Base-by-base conservation (phyloP, 30 jellyfish, hydroid and myxozoan genomes). In the Aurelia aurita complex sp. Pacific region DNA sequence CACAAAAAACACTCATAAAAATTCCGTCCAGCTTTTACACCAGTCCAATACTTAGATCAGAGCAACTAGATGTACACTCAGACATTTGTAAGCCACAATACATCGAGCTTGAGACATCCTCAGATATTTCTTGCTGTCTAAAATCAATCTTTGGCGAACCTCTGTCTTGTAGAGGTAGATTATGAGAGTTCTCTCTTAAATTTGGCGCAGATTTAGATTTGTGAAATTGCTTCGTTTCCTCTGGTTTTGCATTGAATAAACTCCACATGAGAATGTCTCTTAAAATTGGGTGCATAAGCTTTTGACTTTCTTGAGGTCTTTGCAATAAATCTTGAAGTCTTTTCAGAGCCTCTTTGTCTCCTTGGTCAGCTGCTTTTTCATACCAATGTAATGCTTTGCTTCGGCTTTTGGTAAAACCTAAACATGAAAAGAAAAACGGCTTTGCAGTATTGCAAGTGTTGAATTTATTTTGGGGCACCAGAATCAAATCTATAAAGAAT, bases 321-420 rank as follows among this genome's bases (percentile, higher is more conserved):
- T 60, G 78, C 3, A 59, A 77, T 11, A 84, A 67, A 50, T 84
- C 87, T 32, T 62, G 57, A 29, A 84, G 84, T 18, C 71, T 84
- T 13, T 64, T 59, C 18, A 42, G 57, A 2, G 93, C 93, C 19
- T 84, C 93, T 63, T 73, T 70, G 59, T 84, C 93, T 3, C 87
- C 93, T 60, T 40, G 40, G 14, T 84, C 87, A 38, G 93, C 93
- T 3, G 87, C 83, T 62, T 84, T 84, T 34, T 73, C 82, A 53
- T 84, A 84, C 93, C 93, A 84, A 64, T 62, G 62, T 74, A 84
- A 73, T 42, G 93, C 93, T 77, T 38, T 74, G 18, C 79, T 12
- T 13, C 87, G 87, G 34, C 93, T 84, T 53, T 84, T 84, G 7
- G 82, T 46, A 7, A 61, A 73, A 19, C 32, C 93, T 84, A 65